These are phyloP conservation scores for Bombus breviceps DNA, from an alignment of 1,140 invertebrate species.

Conservation along the genomic window DNA sequence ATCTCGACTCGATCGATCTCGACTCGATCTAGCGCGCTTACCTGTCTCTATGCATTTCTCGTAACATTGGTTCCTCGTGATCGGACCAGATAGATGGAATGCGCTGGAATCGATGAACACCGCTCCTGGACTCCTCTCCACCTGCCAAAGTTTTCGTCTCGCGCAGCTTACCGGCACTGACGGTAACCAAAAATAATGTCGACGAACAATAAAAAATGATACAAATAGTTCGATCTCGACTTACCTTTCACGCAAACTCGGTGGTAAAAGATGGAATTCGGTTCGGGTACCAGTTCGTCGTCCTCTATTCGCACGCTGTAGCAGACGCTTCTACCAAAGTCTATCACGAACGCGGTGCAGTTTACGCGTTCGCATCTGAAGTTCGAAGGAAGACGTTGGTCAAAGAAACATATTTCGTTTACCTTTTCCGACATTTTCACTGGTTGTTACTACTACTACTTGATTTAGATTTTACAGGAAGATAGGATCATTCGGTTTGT, in stretches of 20 bases:
- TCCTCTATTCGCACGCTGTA: constrained; percentile 69
- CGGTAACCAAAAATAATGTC: background rate
- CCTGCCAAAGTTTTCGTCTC: constrained; percentile 72
- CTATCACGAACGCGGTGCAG: constrained; percentile 76
- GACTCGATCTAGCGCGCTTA: constrained; percentile 23
- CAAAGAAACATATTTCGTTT: background rate
- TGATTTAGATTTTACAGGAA: no score
- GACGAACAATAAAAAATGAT: no score
- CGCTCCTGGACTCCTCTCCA: constrained; percentile 74
- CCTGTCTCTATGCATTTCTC: constrained; percentile 71
- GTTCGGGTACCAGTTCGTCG: constrained; percentile 72
- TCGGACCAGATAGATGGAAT: constrained; percentile 51
- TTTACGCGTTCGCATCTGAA: constrained; percentile 71
- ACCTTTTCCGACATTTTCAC: background rate
- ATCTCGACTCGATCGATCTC: background rate
- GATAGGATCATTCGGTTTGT: no score
- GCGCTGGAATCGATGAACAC: constrained; percentile 70
- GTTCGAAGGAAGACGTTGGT: background rate
- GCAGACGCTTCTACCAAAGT: constrained; percentile 73
- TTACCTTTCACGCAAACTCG: constrained; percentile 74
- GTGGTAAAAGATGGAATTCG: constrained; percentile 74
- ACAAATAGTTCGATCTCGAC: no score
- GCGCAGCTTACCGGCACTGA: constrained; percentile 70
- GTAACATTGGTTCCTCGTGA: constrained; percentile 72
- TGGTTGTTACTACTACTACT: no score